Evolutionary conservation across 2,797 vertebrate genomes (phyloP), one percentile per base, ranked within the genome.

Genomic region (Gobio occitaniae): DNA sequence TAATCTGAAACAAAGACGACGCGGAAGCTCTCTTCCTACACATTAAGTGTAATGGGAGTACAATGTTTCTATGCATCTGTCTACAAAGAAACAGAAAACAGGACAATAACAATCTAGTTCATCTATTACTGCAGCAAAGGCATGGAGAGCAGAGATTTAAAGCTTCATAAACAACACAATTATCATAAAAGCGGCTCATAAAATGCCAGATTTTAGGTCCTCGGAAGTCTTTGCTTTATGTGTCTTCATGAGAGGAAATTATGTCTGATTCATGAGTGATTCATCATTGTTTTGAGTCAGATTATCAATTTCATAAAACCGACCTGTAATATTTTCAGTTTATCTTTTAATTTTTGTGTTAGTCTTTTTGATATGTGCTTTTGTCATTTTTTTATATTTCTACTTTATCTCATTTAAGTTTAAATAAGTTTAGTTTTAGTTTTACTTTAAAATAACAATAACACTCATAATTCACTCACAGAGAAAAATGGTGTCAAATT

Each of bases 11-110:
- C 63, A 54, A 47, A 78, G 59, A 65, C 6, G 19, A 61, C 19
- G 38, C 21, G 8, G 78, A 80, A 38, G 78, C 78, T 69, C 25
- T 52, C 65, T 69, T 68, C 63, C 47, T 80, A 69, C 47, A 80
- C 48, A 69, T 80, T 54, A 54, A 41, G 48, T 69, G 19, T 54
- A 54, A 68, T 68, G 63, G 11, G 47, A 54, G 65, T 3, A 69
- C 41, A 66, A 11, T 54, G 48, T 69, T 68, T 66, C 7, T 47
- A 16, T 65, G 32, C 63, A 69, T 41, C 63, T 52, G 44, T 78
- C 75, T 41, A 50, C 61, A 21, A 66, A 66, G 41, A 66, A 13
- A 79, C n/a, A 48, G 15, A 79, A 48, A 65, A 79, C 32, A 50
- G n/a, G 17, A 79, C 78, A 66, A 61, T 25, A 78, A 61, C 75